A percentile compares a stretch with the other conserved stretches of the same genome.
Evolutionary conservation across 2,888 invertebrate species (phyloP).

Genomic region (Drosophila lutescens): DNA sequence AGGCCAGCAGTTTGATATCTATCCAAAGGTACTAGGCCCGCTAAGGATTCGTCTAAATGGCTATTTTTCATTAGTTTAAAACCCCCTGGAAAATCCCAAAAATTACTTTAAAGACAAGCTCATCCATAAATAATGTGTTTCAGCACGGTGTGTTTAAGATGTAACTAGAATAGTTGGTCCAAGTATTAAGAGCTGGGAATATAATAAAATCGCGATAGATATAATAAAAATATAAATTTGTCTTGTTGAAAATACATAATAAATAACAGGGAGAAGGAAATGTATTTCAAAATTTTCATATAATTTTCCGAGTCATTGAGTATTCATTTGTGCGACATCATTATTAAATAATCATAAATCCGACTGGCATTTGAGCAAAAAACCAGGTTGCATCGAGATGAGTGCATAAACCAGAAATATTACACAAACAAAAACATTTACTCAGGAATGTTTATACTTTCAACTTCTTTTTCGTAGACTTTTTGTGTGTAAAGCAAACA

Average conservation of each 20-base stretch:
- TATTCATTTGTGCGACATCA: constrained; percentile 16
- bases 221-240: too few relatives aligned
- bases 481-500: constrained; percentile 37
- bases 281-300: neutral
- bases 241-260: too few relatives aligned
- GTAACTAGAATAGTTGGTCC: too few relatives aligned
- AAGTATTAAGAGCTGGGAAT: too few relatives aligned
- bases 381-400: constrained; percentile 6
- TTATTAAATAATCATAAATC: constrained; percentile 40
- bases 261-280: neutral
- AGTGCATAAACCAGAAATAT: constrained; percentile 12
- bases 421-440: constrained; percentile 39
- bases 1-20: constrained; percentile 8
- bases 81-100: neutral
- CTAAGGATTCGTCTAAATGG: constrained; percentile 3
- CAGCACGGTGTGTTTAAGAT: too few relatives aligned
- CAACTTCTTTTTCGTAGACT: neutral
- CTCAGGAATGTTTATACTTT: constrained; percentile 20
- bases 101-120: neutral
- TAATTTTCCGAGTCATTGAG: constrained; percentile 25
- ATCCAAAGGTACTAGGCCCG: neutral
- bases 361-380: constrained; percentile 7
- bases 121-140: constrained; percentile 26
- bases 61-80: constrained; percentile 38
- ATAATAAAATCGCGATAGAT: too few relatives aligned